These are phyloP conservation scores for Triplophysa tibetana DNA, from an alignment of 2,113 vertebrate species.

Conservation along the genomic window DNA sequence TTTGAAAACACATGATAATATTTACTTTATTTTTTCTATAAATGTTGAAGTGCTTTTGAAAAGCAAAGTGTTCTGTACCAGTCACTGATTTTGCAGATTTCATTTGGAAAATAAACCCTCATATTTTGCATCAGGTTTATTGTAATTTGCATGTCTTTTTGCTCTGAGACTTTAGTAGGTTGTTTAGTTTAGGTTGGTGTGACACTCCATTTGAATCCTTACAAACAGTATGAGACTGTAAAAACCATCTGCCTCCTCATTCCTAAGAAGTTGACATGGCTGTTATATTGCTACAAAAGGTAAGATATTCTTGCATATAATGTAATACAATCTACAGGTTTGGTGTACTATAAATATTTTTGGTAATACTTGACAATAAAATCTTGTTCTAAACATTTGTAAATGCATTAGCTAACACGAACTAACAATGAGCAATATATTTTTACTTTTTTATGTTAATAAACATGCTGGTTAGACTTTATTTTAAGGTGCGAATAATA, in stretches of 20 bases:
- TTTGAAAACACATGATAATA: too few species aligned
- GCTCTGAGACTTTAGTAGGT: background rate
- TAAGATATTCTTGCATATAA: background rate
- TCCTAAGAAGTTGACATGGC: slow-evolving; percentile 2
- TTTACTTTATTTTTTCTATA: too few species aligned
- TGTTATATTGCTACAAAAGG: background rate
- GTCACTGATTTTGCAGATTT: background rate
- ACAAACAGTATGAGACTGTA: background rate
- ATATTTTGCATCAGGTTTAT: background rate
- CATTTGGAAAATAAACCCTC: background rate
- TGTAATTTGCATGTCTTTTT: slow-evolving; percentile 10
- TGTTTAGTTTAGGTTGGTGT: background rate
- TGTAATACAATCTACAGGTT: too few species aligned
- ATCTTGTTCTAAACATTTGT: background rate
- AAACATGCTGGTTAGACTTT: too few species aligned
- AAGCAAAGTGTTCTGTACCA: background rate
- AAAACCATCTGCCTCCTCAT: background rate
- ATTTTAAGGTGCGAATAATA: too few species aligned
- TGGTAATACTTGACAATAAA: background rate
- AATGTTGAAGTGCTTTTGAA: background rate
- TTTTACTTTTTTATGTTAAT: background rate
- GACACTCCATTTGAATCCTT: background rate
- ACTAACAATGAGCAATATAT: background rate
- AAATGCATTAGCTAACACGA: too few species aligned
- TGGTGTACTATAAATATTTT: background rate